phyloP scores from a whole-genome alignment of 2,888 invertebrate genomes.

The Pyrrhosoma nymphula region DNA sequence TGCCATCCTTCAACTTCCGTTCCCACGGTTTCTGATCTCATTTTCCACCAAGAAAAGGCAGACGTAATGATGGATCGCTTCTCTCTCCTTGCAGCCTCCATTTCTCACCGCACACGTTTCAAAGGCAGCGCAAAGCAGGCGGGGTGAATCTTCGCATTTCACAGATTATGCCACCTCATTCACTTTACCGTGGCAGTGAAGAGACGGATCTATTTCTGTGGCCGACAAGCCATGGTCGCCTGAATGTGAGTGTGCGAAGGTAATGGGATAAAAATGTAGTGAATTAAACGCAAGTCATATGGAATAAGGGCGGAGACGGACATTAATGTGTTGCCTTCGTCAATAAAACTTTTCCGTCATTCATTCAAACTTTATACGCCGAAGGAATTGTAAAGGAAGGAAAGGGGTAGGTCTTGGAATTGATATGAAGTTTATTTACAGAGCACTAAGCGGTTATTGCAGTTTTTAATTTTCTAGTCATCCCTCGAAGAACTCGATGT shows the following conservation, averaged over 20 bases:
- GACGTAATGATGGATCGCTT: neutral
- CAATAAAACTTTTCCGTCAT: neutral
- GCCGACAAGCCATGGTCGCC: neutral
- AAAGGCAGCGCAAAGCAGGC: neutral
- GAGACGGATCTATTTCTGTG: neutral
- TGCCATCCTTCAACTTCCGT: neutral
- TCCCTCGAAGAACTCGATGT: too few relatives aligned
- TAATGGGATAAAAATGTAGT: neutral
- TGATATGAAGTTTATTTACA: neutral
- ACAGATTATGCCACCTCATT: neutral
- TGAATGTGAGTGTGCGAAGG: neutral
- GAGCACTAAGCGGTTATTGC: neutral
- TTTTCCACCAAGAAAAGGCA: neutral
- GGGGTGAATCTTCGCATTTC: neutral
- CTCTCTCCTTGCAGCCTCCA: neutral
- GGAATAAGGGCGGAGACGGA: neutral
- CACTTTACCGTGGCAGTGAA: neutral
- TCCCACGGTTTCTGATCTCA: conserved; percentile 1
- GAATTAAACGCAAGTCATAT: neutral
- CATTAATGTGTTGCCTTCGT: neutral
- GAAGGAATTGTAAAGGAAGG: neutral
- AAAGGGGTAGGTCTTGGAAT: neutral
- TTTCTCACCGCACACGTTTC: neutral
- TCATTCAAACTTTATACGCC: neutral
- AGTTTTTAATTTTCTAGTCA: too few relatives aligned